Base-by-base conservation (phyloP, 2,797 vertebrate genomes). In the Podarcis siculus region DNA sequence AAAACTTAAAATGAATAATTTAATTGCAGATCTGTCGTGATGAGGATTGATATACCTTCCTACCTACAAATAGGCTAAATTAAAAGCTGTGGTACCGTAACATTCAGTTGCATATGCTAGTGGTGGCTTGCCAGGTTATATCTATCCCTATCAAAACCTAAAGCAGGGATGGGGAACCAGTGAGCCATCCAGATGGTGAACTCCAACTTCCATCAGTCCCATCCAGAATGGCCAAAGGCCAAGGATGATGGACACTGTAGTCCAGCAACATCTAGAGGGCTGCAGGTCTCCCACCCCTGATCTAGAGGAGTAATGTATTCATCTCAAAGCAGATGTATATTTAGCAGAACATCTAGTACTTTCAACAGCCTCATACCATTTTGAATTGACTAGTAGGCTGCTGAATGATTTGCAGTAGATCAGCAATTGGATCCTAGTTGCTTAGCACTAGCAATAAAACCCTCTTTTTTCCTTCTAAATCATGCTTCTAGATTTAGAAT, bases 81-180 rank as follows among this genome's bases (percentile, higher is more conserved):
- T 87, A 77, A 69, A 84, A 82, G 35, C 32, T 87, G 19, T 10
- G 39, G 15, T 76, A 85, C 35, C 13, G 85, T 80, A 89, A 30
- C 35, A 37, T 72, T 21, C 66, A 45, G 27, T 89, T 90, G 78
- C 37, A 71, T 71, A 72, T 64, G 61, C 35, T 39, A 61, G 35
- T 66, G 83, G 61, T 85, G 9, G 35, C 21, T 45, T 72, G 39
- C 72, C 21, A 32, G n/a, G 32, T n/a, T 58, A 79, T n/a, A 58
- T 32, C 23, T 39, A 82, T 30, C 19, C 30, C 49, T 35, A 69
- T 8, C 13, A 64, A 64, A 64, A 64, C 5, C 61, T 64, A 23
- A 64, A 64, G 17, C 61, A 64, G 61, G 21, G 21, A 5, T 64
- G 61, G 61, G 61, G 61, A 64, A 64, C 21, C 21, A 5, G 61